A percentile compares a stretch with the other conserved stretches of the same genome.
These are phyloP conservation scores for Acanthurus leucopareius DNA, from an alignment of 2,797 vertebrate genomes.

Conservation along the genomic window DNA sequence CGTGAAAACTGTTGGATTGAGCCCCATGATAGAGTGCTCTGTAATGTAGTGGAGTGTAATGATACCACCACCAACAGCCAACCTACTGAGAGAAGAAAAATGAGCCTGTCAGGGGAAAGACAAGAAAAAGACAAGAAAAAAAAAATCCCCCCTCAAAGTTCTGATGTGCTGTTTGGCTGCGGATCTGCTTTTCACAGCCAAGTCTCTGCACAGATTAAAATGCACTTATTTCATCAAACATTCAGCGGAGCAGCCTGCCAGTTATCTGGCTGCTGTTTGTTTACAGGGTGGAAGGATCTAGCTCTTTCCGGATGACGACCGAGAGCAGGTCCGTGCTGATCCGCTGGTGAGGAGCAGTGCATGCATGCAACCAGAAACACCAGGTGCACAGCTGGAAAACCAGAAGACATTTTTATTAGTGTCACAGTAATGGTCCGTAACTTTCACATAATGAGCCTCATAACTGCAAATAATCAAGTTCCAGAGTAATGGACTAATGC, in stretches of 20 bases:
- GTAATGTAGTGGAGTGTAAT: slow-evolving; percentile 68
- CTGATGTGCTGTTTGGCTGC: slow-evolving; percentile 71
- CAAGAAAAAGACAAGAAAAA: slow-evolving; percentile 57
- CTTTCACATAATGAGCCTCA: slow-evolving; percentile 29
- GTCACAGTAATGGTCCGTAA: slow-evolving; percentile 20
- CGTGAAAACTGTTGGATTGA: slow-evolving; percentile 55
- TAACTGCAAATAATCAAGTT: slow-evolving; percentile 42
- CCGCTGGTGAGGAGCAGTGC: slow-evolving; percentile 6
- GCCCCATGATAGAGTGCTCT: slow-evolving; percentile 62
- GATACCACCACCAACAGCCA: slow-evolving; percentile 63
- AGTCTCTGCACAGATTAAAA: slow-evolving; percentile 65
- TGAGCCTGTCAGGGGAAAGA: slow-evolving; percentile 68
- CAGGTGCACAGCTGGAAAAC: slow-evolving; percentile 32
- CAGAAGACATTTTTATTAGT: slow-evolving; percentile 21
- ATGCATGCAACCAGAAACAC: slow-evolving; percentile 28
- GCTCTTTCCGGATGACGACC: slow-evolving; percentile 2
- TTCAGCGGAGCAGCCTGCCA: slow-evolving; percentile 42
- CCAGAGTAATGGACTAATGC: slow-evolving; percentile 23
- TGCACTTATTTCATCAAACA: slow-evolving; percentile 65
- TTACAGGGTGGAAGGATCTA: slow-evolving; percentile 47
- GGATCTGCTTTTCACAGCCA: slow-evolving; percentile 67
- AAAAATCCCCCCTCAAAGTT: slow-evolving; percentile 58
- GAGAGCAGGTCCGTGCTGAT: slow-evolving; percentile 31
- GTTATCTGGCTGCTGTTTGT: slow-evolving; percentile 59
- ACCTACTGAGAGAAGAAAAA: slow-evolving; percentile 72